These are phyloP conservation scores for Scaptomyza flava DNA, from an alignment of 2,888 invertebrate species.

Conservation along the genomic window DNA sequence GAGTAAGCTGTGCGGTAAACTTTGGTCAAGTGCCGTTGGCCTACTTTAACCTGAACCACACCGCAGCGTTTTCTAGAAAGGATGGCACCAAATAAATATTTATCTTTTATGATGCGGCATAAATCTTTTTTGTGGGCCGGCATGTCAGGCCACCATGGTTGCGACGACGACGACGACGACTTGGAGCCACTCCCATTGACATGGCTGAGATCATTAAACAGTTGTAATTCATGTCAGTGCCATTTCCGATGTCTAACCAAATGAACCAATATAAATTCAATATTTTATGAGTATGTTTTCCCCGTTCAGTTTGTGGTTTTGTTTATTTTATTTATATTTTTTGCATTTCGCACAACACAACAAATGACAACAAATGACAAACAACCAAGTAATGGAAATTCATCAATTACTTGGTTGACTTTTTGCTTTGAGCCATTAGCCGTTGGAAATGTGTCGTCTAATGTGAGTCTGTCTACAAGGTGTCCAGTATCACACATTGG, in stretches of 20 bases:
- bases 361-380: slow-evolving; percentile 6
- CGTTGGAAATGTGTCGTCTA: slow-evolving; percentile 50
- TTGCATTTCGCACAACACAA: slow-evolving; percentile 8
- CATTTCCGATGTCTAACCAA: slow-evolving; percentile 62
- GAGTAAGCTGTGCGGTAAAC: slow-evolving; percentile 3
- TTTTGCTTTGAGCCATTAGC: slow-evolving; percentile 27
- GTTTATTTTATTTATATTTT: slow-evolving; percentile 4
- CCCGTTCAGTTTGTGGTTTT: slow-evolving; percentile 11
- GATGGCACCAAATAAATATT: slow-evolving; percentile 48
- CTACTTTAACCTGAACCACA: slow-evolving; percentile 4
- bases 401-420: slow-evolving; percentile 50
- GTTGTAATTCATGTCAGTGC: slow-evolving; percentile 62
- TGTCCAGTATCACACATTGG: slow-evolving; percentile 26
- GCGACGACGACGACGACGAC: not conserved
- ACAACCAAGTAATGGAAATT: slow-evolving; percentile 48
- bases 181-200: slow-evolving; percentile 37
- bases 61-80: slow-evolving; percentile 7
- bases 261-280: slow-evolving; percentile 69
- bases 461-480: slow-evolving; percentile 43
- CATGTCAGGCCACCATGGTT: slow-evolving; percentile 26
- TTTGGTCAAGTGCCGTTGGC: slow-evolving; percentile 27
- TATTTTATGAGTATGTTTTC: slow-evolving; percentile 58
- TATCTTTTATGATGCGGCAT: slow-evolving; percentile 54
- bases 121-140: slow-evolving; percentile 39
- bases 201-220: slow-evolving; percentile 45